Base-by-base conservation (phyloP, 2,797 vertebrate species). In the Philypnodon macrostomus region DNA sequence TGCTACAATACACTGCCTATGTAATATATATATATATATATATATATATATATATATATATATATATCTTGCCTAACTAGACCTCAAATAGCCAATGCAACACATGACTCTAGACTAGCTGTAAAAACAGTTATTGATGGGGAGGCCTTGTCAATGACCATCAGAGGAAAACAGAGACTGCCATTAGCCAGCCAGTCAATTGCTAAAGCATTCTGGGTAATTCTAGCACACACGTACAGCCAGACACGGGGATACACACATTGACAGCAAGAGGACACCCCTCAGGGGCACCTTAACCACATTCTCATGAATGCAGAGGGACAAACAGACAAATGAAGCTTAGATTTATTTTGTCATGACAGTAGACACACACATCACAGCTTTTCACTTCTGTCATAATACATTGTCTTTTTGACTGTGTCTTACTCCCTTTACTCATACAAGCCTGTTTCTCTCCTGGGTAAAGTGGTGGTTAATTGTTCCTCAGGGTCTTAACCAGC, bases 401-500 rank as follows among this genome's bases (percentile, higher is more conserved):
- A 16, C 12, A 39, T 42, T 12, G 6, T 26, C 14, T 32, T 29
- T 48, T 41, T 15, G 13, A 42, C 46, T 63, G 2, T 39, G 13
- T 47, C 57, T 31, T 14, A 11, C 15, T 52, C 18, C 40, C 13
- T 11, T 21, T 17, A 18, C 29, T 52, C n/a, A 13, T 39, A 13
- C 34, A 24, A 35, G 36, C 19, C 39, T n/a, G 19, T 57, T 15
- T 55, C 47, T 72, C 64, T 63, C 46, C 30, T 54, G 69, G 65
- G 70, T 77, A 78, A 81, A 65, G 63, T 65, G 53, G 49, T 17
- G 27, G 71, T 75, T 76, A 70, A 65, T 66, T 79, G 91, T 90
- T 93, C 81, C 90, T 90, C 78, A 87, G 87, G 85, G 90, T 91
- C 88, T 84, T 88, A 81, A 79, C 86, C 87, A 91, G 92, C 91